Evolutionary conservation across 2,888 invertebrate genomes (phyloP), one percentile per base, ranked within the genome.

Genomic region (Eupsilia transversa): DNA sequence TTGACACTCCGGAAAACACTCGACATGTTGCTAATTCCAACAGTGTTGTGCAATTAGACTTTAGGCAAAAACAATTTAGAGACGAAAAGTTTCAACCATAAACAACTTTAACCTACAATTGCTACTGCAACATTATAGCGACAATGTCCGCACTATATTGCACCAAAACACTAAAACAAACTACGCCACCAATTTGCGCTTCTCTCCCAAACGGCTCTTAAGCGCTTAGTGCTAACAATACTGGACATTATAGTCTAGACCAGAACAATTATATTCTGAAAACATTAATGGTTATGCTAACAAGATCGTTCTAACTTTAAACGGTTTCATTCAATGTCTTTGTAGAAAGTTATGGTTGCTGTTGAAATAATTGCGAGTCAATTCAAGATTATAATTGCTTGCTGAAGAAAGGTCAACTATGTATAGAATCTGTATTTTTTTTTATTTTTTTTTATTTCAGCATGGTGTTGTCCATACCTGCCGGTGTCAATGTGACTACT

Each of bases 271-370:
- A 68, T 27, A 54, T n/a, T 67, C 67, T 63, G 54, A 23, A 79
- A 84, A 80, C 80, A 84, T 80, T 59, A 60, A 59, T 73, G 60
- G 74, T 80, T 80, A 80, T 64, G 66, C 61, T 80, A 84, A 80
- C 74, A 73, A 80, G 54, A 54, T 54, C 57, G 63, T 84, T 80
- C n/a, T 49, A 80, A 80, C 63, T 84, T 71, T 64, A 66, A 67
- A 67, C 30, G 7, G 41, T 72, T 72, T 64, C 41, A 84, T 83
- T 79, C 43, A 83, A 69, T 46, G 66, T 61, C 84, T 72, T 67
- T 72, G 52, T 20, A 10, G 4, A 35, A 27, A 69, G 35, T 56
- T 65, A 23, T 12, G 33, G 23, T 17, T 64, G n/a, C 4, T 56
- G 17, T 23, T 54, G n/a, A 65, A 46, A 65, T 76, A 23, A 52